These are phyloP conservation scores for Daphoenositta chrysoptera DNA, from an alignment of 2,113 vertebrate genomes.

Conservation along the genomic window DNA sequence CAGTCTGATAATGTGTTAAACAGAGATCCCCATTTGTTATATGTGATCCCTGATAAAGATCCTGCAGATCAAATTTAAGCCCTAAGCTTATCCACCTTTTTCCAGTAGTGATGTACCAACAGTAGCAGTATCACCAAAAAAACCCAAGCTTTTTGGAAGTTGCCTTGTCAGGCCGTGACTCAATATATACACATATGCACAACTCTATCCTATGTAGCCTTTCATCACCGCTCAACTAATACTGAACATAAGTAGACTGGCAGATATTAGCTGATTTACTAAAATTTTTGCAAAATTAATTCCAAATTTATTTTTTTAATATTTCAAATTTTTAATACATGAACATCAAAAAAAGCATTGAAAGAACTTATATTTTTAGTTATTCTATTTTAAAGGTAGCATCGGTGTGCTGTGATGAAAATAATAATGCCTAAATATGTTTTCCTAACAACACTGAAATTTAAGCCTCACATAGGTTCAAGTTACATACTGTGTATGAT, in stretches of 20 bases:
- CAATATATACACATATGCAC: neutral
- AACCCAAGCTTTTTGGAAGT: rapidly evolving
- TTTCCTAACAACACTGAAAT: neutral
- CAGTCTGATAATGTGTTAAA: neutral
- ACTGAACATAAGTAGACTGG: neutral
- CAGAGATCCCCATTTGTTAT: neutral
- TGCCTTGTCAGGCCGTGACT: neutral
- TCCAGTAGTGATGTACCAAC: neutral
- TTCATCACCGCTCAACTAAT: neutral
- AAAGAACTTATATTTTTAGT: neutral
- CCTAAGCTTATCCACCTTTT: neutral
- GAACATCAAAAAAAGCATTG: neutral
- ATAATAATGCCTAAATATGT: neutral
- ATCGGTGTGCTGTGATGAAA: neutral
- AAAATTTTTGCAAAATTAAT: neutral
- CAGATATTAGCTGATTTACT: neutral
- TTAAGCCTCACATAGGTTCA: neutral
- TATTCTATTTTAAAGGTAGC: neutral
- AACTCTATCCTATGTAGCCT: neutral
- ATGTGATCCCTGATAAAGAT: neutral
- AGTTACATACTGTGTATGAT: neutral
- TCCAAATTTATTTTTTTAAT: neutral
- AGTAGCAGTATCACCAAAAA: neutral
- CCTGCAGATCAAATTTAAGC: neutral
- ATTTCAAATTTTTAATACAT: neutral